Evolutionary conservation across 1,140 invertebrate species (phyloP).

Genomic region (Gryllus bimaculatus): DNA sequence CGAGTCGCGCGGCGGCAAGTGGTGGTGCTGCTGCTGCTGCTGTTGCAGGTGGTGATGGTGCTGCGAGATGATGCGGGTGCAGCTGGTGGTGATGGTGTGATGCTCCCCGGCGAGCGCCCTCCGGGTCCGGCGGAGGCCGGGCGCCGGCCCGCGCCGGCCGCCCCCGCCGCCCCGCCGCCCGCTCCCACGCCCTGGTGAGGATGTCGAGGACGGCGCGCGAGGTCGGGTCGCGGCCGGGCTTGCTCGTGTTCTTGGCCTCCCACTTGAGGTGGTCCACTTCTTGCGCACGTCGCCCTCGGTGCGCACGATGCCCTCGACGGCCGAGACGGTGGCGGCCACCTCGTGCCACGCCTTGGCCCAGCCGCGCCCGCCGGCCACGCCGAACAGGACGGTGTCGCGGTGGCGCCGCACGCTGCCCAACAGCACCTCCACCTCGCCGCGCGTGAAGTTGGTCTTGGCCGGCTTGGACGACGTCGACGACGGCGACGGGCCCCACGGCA

Average conservation of each 20-base stretch:
- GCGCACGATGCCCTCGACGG: constrained; percentile 26
- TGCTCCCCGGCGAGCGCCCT: neutral
- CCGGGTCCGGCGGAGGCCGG: neutral
- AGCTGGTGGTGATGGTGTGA: neutral
- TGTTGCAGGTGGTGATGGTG: constrained; percentile 15
- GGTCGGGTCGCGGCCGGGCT: constrained; percentile 26
- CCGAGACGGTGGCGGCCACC: constrained; percentile 25
- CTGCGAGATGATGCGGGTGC: neutral
- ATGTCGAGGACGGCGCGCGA: constrained; percentile 26
- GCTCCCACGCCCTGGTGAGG: constrained; percentile 14
- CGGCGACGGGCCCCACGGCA: too few species aligned
- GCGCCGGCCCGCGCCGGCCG: neutral
- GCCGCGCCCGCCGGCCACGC: constrained; percentile 26
- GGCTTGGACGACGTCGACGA: constrained; percentile 21
- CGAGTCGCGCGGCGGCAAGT: too few species aligned
- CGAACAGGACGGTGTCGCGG: constrained; percentile 26
- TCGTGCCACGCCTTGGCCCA: constrained; percentile 28
- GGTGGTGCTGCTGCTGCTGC: neutral
- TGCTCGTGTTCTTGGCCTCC: constrained; percentile 28
- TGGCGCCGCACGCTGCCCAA: constrained; percentile 23
- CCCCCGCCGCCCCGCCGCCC: too few species aligned
- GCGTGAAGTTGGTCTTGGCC: constrained; percentile 27
- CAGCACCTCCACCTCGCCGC: constrained; percentile 26
- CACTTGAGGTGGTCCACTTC: constrained; percentile 29
- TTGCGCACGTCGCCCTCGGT: constrained; percentile 27